phyloP scores from a whole-genome alignment of 2,113 vertebrate genomes.

The Brachyhypopomus occidentalis region DNA sequence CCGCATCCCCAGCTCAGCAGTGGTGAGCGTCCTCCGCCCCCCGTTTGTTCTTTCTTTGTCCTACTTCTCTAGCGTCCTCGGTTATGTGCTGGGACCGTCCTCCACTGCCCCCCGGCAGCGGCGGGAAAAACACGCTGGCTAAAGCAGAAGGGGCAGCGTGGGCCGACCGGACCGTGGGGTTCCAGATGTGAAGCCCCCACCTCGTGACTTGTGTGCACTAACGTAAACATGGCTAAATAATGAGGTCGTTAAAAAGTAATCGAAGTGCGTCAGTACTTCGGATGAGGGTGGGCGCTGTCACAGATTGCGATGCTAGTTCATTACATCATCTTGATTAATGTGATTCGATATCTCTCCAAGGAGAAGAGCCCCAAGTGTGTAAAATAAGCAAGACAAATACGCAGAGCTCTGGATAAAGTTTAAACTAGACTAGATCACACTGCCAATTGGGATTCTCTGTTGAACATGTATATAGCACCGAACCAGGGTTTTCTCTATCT shows the following conservation, averaged over 20 bases:
- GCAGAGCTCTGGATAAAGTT: too few relatives aligned
- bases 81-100: too few relatives aligned
- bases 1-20: slow-evolving; percentile 8
- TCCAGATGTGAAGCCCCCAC: not conserved
- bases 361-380: too few relatives aligned
- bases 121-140: not conserved
- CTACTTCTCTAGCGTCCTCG: not conserved
- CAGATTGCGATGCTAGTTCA: slow-evolving; percentile 11
- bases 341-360: not conserved
- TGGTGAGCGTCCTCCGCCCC: too few relatives aligned
- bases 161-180: too few relatives aligned
- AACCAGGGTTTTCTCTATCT: too few relatives aligned
- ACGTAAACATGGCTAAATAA: slow-evolving; percentile 19
- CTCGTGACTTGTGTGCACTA: not conserved
- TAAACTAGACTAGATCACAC: too few relatives aligned
- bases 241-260: slow-evolving; percentile 34
- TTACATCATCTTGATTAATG: not conserved
- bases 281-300: slow-evolving; percentile 1
- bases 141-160: not conserved
- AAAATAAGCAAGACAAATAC: not conserved
- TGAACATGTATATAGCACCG: too few relatives aligned
- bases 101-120: not conserved
- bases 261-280: not conserved
- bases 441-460: too few relatives aligned
- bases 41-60: not conserved